Evolutionary conservation across 2,113 vertebrate species (phyloP).

Genomic region (Genyomyrus donnyi): DNA sequence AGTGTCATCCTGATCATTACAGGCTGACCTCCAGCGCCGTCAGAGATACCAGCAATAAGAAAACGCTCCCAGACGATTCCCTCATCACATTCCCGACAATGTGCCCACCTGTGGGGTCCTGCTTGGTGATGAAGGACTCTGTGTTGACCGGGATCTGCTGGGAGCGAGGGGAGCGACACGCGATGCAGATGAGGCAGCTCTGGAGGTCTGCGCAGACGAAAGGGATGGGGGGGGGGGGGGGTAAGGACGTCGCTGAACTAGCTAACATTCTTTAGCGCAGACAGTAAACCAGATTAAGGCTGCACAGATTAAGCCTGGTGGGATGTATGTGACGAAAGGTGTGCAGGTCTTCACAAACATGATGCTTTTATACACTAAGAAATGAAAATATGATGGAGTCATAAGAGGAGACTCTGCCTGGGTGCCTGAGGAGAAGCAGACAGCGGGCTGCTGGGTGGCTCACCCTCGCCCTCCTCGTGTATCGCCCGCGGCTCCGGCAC

Average conservation of each 20-base stretch:
- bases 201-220: constrained; percentile 70
- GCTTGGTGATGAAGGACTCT: constrained; percentile 90
- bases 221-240: background rate
- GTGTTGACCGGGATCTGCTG: constrained; percentile 59
- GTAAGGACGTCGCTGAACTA: background rate
- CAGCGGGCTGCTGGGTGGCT: background rate
- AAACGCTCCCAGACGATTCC: background rate
- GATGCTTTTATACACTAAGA: background rate
- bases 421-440: background rate
- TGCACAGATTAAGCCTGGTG: background rate
- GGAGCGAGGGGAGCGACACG: constrained; percentile 73
- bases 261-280: background rate
- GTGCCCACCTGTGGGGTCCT: constrained; percentile 84
- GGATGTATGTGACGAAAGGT: background rate
- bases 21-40: background rate
- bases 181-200: constrained; percentile 88
- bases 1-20: background rate
- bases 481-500: constrained; percentile 78
- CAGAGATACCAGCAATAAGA: background rate
- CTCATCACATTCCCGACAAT: background rate
- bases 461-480: constrained; percentile 87
- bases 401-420: background rate
- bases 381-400: background rate
- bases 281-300: background rate
- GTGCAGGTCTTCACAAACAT: background rate